Evolutionary conservation across 2,888 invertebrate species (phyloP).

Genomic region (Idaea aversata): DNA sequence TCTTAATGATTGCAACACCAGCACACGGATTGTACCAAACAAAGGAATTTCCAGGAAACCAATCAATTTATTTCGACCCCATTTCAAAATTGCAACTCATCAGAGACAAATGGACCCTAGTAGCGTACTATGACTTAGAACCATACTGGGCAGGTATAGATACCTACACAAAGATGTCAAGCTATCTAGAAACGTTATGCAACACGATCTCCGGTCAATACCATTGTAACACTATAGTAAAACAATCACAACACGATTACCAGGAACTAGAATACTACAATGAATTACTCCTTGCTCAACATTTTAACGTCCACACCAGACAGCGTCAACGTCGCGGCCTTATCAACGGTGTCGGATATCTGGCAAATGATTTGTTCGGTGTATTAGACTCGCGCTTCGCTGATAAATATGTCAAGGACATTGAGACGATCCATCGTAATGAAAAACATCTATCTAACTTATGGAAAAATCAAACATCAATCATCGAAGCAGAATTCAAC

Average conservation of each 20-base stretch:
- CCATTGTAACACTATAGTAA: not conserved
- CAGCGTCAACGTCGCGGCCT: not conserved
- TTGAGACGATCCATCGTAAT: not conserved
- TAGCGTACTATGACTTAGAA: no score
- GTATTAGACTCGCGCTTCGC: not conserved
- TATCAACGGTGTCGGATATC: not conserved
- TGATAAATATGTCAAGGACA: not conserved
- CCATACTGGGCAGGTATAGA: no score
- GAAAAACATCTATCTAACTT: not conserved
- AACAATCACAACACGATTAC: no score
- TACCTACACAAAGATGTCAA: no score
- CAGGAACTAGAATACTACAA: no score
- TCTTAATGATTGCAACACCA: not conserved
- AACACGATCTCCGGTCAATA: not conserved
- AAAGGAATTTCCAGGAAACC: not conserved
- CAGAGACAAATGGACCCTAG: no score
- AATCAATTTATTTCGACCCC: not conserved
- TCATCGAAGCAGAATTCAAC: not conserved
- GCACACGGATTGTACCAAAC: not conserved
- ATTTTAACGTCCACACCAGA: no score
- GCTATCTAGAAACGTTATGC: no score
- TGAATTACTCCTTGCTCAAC: no score
- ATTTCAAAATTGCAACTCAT: no score
- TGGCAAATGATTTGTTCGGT: not conserved
- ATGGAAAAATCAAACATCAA: not conserved